A percentile compares a stretch with the other conserved stretches of the same genome.
Conservation (phyloP, 1,140 invertebrate genomes). For the Eumeta japonica region DNA sequence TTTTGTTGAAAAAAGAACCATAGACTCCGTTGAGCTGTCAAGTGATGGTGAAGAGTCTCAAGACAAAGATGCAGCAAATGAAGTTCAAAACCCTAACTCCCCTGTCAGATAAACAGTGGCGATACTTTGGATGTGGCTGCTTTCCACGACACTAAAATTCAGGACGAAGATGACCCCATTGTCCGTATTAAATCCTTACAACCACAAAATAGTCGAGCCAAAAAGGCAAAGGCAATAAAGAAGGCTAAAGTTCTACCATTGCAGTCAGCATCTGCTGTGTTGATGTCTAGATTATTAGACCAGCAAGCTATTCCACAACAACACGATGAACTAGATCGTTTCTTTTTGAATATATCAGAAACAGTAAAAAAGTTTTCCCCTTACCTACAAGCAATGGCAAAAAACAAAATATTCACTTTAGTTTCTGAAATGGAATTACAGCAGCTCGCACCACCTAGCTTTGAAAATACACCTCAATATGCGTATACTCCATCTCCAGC, state of each 20-base stretch:
- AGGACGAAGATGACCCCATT: not conserved
- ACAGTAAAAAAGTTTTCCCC: conserved; percentile 22
- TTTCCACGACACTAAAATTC: too few relatives aligned
- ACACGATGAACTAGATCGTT: conserved; percentile 16
- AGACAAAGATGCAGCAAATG: conserved; percentile 6
- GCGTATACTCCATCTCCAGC: too few relatives aligned
- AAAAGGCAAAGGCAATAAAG: too few relatives aligned
- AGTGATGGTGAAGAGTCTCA: conserved; percentile 16
- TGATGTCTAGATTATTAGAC: conserved; percentile 14
- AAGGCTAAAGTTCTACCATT: too few relatives aligned
- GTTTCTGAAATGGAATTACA: conserved; percentile 21
- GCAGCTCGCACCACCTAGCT: conserved; percentile 10
- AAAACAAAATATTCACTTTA: too few relatives aligned
- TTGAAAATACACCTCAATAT: too few relatives aligned
- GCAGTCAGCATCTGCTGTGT: conserved; percentile 13
- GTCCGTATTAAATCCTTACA: conserved; percentile 5
- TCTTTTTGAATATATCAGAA: conserved; percentile 19
- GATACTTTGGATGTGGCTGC: conserved; percentile 1
- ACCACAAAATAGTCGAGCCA: conserved; percentile 7
- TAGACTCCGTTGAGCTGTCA: conserved; percentile 12
- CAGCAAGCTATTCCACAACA: conserved; percentile 8
- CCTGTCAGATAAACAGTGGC: conserved; percentile 4
- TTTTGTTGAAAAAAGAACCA: conserved; percentile 14
- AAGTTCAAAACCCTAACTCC: conserved; percentile 6
- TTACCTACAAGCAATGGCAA: too few relatives aligned